Evolutionary conservation across 2,797 vertebrate species (phyloP), one percentile per base, ranked within the genome.

Genomic region (Fratercula arctica): DNA sequence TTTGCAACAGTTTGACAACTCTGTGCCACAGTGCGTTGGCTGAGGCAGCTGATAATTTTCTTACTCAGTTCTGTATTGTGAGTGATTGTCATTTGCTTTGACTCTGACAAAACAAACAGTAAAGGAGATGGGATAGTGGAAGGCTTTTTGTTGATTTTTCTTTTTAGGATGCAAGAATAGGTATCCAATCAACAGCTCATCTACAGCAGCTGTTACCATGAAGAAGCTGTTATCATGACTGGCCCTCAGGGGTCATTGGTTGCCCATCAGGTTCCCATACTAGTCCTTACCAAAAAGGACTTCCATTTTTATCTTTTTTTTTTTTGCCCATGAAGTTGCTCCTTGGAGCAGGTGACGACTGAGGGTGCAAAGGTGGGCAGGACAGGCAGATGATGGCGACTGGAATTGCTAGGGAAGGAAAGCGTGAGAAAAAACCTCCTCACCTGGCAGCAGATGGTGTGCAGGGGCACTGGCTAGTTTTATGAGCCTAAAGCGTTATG

Each of bases 1-100:
- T 77, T 56, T 89, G 84, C 63, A 17, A 43, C 74, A 96, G 96
- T 97, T 96, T 97, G 95, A 95, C 95, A 96, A 96, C 96, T 91
- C 15, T 4, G 37, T 10, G 3, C 82, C 23, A 12, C 10, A 6
- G n/a, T n/a, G 96, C 96, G 96, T 97, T 97, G 95, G 96, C 92
- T 96, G 96, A 95, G 92, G 90, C 94, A 77, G 92, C 60, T 12
- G 95, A 78, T 89, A 68, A 91, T 96, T 92, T 85, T 35, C 90
- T 68, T 75, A 31, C 0, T 94, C 84, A 61, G 37, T 28, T 94
- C 89, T 68, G 41, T 91, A 81, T 92, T 92, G 94, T 96, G 92
- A 95, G 64, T 59, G 84, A 74, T 57, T 93, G 96, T 96, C 95
- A 69, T 50, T 54, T 92, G 72, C 70, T 88, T 68, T 51, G 86